These are phyloP conservation scores for Mizuhopecten yessoensis DNA, from an alignment of 1,140 invertebrate species.

Conservation along the genomic window DNA sequence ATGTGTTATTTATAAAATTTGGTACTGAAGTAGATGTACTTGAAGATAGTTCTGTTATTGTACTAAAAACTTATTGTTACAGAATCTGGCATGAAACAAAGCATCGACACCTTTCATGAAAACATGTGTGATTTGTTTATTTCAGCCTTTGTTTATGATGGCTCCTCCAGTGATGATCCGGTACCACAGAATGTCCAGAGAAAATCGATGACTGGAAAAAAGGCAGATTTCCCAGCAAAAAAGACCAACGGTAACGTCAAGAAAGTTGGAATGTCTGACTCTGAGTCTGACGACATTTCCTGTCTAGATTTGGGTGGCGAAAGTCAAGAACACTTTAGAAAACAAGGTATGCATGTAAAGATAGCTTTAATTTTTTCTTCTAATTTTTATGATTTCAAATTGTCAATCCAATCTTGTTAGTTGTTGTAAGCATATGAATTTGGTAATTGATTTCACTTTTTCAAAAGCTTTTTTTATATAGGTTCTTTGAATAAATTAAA, in stretches of 20 bases:
- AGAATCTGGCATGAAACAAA: no score
- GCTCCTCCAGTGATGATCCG: background rate
- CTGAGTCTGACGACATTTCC: background rate
- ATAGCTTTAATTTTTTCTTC: background rate
- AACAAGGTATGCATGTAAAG: background rate
- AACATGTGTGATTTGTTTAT: background rate
- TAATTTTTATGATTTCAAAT: no score
- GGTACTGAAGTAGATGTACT: no score
- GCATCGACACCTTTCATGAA: no score
- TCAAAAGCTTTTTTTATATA: no score
- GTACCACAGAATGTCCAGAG: background rate
- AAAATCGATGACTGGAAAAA: background rate
- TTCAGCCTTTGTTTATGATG: slow-evolving; percentile 16
- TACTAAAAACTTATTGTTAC: no score
- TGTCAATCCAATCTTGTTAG: no score
- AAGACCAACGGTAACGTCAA: background rate
- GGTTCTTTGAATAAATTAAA: no score
- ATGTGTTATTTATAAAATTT: no score
- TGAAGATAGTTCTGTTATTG: no score
- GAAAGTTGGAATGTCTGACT: background rate
- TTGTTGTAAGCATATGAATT: no score
- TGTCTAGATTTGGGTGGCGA: background rate
- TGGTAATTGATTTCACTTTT: no score
- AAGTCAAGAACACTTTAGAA: background rate
- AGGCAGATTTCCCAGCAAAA: background rate